Conservation (phyloP, 2,797 vertebrate genomes). For the Gambelia wislizenii region DNA sequence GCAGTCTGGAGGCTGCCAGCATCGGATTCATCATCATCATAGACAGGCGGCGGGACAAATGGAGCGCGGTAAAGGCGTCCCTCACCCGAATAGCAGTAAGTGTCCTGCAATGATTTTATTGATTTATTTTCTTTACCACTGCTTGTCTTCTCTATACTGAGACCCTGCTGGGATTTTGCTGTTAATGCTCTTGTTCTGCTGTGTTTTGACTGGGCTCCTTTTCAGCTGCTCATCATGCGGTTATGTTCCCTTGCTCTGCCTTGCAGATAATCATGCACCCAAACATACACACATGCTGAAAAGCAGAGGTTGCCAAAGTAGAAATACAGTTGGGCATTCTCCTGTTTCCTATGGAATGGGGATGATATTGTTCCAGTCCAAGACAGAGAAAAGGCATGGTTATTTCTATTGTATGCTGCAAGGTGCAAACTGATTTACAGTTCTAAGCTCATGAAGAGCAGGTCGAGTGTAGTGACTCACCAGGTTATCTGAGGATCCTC, state of each 20-base stretch:
- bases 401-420: background rate
- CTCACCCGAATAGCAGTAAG: slow-evolving; percentile 92
- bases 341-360: slow-evolving; percentile 40
- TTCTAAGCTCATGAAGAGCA: background rate
- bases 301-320: slow-evolving; percentile 34
- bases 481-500: background rate
- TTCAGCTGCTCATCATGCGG: background rate
- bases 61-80: slow-evolving; percentile 94
- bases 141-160: background rate
- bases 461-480: background rate
- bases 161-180: background rate
- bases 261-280: background rate
- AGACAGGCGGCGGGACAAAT: slow-evolving; percentile 95
- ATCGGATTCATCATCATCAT: slow-evolving; percentile 96
- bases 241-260: slow-evolving; percentile 17
- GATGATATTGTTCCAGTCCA: background rate
- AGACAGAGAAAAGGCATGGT: background rate
- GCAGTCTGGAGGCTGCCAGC: slow-evolving; percentile 93
- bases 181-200: slow-evolving; percentile 8
- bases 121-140: background rate
- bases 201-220: background rate
- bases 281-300: background rate
- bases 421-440: background rate
- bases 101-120: slow-evolving; percentile 40
- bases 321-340: slow-evolving; percentile 23